phyloP scores from a whole-genome alignment of 2,113 vertebrate species.

The Cnemophilus loriae region DNA sequence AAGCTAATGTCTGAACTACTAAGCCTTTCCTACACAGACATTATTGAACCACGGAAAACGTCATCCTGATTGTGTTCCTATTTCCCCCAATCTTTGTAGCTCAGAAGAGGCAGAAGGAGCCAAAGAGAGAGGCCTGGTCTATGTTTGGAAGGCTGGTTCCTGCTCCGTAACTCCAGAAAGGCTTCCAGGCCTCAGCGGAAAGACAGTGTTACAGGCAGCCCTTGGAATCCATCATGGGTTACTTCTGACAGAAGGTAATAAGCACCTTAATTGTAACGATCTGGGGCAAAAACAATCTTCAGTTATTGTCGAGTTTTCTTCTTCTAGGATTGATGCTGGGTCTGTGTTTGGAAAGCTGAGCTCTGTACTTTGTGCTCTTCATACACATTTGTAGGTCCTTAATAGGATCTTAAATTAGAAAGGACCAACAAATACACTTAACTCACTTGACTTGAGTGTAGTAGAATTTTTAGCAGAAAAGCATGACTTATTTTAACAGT shows the following conservation, averaged over 20 bases:
- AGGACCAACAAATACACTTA: neutral
- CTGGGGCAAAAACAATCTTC: neutral
- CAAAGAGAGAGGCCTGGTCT: slow-evolving; percentile 85
- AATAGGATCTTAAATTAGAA: neutral
- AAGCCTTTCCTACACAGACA: neutral
- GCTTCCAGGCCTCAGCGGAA: slow-evolving; percentile 78
- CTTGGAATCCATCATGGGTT: slow-evolving; percentile 85
- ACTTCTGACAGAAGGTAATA: slow-evolving; percentile 87
- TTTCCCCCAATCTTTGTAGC: slow-evolving; percentile 58
- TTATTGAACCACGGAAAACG: neutral
- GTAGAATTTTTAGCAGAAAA: neutral
- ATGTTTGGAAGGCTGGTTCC: slow-evolving; percentile 89
- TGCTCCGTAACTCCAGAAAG: slow-evolving; percentile 81
- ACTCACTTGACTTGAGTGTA: neutral
- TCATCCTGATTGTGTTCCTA: neutral
- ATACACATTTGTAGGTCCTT: neutral
- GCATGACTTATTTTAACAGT: neutral
- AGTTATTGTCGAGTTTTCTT: neutral
- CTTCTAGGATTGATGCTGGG: neutral
- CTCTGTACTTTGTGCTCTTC: neutral
- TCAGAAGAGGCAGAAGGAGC: slow-evolving; percentile 79
- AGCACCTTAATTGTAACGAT: neutral
- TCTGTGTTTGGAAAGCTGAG: neutral
- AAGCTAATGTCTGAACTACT: neutral
- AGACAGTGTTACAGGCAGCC: slow-evolving; percentile 86